phyloP scores from a whole-genome alignment of 2,888 invertebrate species.

The Zygothrica quintamaculata region DNA sequence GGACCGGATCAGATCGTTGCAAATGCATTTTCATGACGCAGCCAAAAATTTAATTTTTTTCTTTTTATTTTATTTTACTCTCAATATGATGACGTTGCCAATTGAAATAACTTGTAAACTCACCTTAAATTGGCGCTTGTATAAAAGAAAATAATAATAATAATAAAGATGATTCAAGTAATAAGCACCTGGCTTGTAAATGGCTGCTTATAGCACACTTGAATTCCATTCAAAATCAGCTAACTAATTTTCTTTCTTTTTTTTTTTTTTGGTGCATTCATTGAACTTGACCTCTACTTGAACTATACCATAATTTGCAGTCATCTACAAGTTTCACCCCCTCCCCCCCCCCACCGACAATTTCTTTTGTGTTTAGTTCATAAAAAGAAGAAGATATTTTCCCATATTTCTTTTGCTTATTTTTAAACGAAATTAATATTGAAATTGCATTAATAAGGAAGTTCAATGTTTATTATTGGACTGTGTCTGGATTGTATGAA shows the following conservation, averaged over 20 bases:
- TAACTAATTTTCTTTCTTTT: conserved; percentile 23
- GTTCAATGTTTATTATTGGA: conserved; percentile 73
- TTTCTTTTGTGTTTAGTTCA: conserved; percentile 7
- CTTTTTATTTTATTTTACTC: too few relatives aligned
- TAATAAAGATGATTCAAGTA: conserved; percentile 51
- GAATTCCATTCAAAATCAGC: conserved; percentile 18
- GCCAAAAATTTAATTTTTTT: too few relatives aligned
- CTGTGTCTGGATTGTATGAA: conserved; percentile 38
- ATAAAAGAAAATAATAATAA: conserved; percentile 29
- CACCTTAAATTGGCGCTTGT: conserved; percentile 30
- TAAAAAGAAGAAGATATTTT: too few relatives aligned
- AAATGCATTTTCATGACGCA: conserved; percentile 56
- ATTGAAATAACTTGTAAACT: conserved; percentile 30
- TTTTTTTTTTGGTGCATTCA: conserved; percentile 13
- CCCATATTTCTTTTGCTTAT: conserved; percentile 51
- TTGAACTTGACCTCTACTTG: conserved; percentile 55
- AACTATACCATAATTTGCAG: conserved; percentile 23
- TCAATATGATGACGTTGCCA: conserved; percentile 59
- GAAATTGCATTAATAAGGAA: conserved; percentile 77
- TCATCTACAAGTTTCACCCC: too few relatives aligned
- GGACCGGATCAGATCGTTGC: conserved; percentile 12
- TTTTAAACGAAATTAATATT: conserved; percentile 63
- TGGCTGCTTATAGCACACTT: conserved; percentile 1
- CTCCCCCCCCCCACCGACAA: too few relatives aligned
- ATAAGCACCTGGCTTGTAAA: conserved; percentile 24